Conservation (phyloP, 30 jellyfish, hydroid and myxozoan species). For the Aurelia aurita region DNA sequence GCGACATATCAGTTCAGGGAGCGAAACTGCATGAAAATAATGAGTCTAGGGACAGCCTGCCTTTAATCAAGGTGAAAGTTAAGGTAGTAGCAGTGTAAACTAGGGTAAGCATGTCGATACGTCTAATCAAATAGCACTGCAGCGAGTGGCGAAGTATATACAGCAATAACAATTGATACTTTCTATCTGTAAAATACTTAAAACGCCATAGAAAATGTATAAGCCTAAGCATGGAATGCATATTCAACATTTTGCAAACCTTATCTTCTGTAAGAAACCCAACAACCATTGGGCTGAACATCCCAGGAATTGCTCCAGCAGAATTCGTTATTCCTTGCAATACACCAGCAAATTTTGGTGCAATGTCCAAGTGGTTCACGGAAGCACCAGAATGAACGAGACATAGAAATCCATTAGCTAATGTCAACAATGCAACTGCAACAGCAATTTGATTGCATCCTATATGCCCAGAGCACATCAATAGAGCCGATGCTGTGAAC, state of each 20-base stretch:
- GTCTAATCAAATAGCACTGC: too few species aligned
- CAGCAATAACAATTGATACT: too few species aligned
- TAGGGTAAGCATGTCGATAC: too few species aligned
- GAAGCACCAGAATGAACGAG: slow-evolving; percentile 42
- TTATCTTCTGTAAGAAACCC: slow-evolving; percentile 74
- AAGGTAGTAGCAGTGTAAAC: too few species aligned
- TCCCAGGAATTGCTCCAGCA: slow-evolving; percentile 74
- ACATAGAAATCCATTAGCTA: slow-evolving; percentile 61
- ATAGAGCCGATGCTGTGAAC: slow-evolving; percentile 64
- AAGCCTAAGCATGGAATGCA: too few species aligned
- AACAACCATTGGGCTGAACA: slow-evolving; percentile 70
- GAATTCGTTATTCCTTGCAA: slow-evolving; percentile 72
- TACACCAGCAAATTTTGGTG: slow-evolving; percentile 76
- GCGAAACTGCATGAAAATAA: too few species aligned
- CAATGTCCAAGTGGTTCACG: slow-evolving; percentile 70
- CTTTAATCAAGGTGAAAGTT: too few species aligned
- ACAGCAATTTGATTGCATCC: slow-evolving; percentile 66
- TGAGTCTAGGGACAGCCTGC: too few species aligned
- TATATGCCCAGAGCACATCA: slow-evolving; percentile 37
- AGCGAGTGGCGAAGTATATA: too few species aligned
- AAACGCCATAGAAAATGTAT: too few species aligned
- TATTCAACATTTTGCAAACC: slow-evolving; percentile 3
- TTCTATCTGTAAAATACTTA: too few species aligned
- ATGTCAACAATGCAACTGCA: slow-evolving; percentile 59
- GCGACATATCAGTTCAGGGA: too few species aligned